Percentiles rank a stretch among this genome's conserved stretches.
Evolutionary conservation across 2,797 vertebrate genomes (phyloP).

Genomic region (Betta splendens): DNA sequence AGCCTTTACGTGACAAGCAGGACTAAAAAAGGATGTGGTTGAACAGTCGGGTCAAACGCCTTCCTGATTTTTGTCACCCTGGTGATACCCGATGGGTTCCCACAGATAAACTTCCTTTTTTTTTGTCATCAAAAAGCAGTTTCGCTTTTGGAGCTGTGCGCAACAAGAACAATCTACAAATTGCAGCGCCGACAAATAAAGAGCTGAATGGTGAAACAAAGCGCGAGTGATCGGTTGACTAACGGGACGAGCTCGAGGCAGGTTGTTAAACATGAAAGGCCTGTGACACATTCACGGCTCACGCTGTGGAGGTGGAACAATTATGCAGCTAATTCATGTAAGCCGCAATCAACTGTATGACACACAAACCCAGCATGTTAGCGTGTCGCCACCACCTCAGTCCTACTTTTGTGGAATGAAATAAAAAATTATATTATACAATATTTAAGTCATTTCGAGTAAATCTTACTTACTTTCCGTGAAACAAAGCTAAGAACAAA

Average conservation of each 20-base stretch:
- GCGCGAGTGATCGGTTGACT: not conserved
- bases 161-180: not conserved
- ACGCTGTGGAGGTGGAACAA: conserved; percentile 1
- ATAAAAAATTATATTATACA: too few relatives aligned
- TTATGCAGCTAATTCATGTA: conserved; percentile 7
- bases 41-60: conserved; percentile 21
- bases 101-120: conserved; percentile 37
- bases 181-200: not conserved
- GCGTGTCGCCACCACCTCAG: too few relatives aligned
- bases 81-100: conserved; percentile 32
- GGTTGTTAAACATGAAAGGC: conserved; percentile 9
- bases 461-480: too few relatives aligned
- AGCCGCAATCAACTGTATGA: not conserved
- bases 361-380: not conserved
- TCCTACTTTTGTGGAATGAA: too few relatives aligned
- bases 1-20: conserved; percentile 2
- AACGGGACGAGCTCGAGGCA: not conserved
- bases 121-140: conserved; percentile 1
- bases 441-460: too few relatives aligned
- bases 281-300: conserved; percentile 3
- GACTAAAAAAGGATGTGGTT: conserved; percentile 63
- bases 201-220: conserved; percentile 4
- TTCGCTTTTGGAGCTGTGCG: conserved; percentile 20
- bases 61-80: conserved; percentile 47
- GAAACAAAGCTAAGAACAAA: too few relatives aligned